A percentile compares a stretch with the other conserved stretches of the same genome.
Evolutionary conservation across 2,888 invertebrate species (phyloP).

Genomic region (Epinotia demarniana): DNA sequence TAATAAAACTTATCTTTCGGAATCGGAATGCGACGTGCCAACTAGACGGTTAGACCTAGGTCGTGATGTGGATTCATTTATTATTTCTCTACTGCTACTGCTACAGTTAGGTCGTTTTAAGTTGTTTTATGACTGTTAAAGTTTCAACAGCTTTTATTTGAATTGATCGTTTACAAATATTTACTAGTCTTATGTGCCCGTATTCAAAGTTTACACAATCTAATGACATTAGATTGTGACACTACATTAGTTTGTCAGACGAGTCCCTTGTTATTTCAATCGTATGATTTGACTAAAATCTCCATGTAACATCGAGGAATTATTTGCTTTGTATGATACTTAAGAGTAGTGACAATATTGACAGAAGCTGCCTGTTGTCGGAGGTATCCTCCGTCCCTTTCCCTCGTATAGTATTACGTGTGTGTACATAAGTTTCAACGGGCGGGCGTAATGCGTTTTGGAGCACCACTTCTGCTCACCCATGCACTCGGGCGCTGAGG

Average conservation of each 20-base stretch:
- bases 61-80: not conserved
- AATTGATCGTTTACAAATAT: not conserved
- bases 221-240: conserved; percentile 15
- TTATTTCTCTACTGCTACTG: not conserved
- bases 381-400: conserved; percentile 52
- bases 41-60: conserved; percentile 43
- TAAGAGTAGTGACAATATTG: conserved; percentile 68
- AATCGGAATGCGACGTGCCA: conserved; percentile 63
- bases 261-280: conserved; percentile 28
- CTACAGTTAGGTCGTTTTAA: too few relatives aligned
- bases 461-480: conserved; percentile 60
- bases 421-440: conserved; percentile 63
- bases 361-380: conserved; percentile 53
- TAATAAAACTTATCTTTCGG: conserved; percentile 73
- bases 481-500: conserved; percentile 60
- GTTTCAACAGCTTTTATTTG: not conserved
- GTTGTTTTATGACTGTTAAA: not conserved
- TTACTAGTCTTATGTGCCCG: not conserved
- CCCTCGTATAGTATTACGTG: conserved; percentile 36
- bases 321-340: conserved; percentile 62
- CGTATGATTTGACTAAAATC: conserved; percentile 27
- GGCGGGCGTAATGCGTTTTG: conserved; percentile 69
- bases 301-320: conserved; percentile 53
- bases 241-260: conserved; percentile 15
- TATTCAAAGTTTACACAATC: conserved; percentile 13